Evolutionary conservation across 1,140 invertebrate species (phyloP), one percentile per base, ranked within the genome.

Genomic region (Temnothorax nylanderi): DNA sequence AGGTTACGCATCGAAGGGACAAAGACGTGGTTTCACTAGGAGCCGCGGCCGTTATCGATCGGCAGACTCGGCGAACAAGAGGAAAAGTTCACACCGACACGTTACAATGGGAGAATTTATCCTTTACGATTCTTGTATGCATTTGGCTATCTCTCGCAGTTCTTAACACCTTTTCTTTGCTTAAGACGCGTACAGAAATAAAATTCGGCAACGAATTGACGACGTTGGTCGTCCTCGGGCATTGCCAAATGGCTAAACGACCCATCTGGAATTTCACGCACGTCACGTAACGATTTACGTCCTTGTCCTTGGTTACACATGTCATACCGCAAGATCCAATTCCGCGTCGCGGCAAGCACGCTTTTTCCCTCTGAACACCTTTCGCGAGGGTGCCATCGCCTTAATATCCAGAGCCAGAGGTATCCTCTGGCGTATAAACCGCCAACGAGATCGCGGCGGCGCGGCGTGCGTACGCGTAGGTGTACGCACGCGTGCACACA

Each of bases 1-100:
- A 92, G 91, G 90, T 89, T 87, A 81, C 84, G 62, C 76, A 49
- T 87, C 76, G 78, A 58, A 54, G 76, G 75, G 88, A 75, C 65
- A 81, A 88, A 89, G 75, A 77, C 81, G 54, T 26, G 78, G 49
- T 64, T 74, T 87, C 58, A 58, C 72, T 85, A 76, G 54, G 13
- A 64, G 32, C 21, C 41, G 65, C 1, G 51, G 26, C 21, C 75
- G 76, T 84, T 78, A 74, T 49, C 69, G 62, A 58, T 58, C 81
- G 26, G 26, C 56, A 58, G 41, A 13, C 34, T 62, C 41, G 44
- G 26, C 34, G 26, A 58, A 44, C 62, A 47, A 80, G 62, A 37
- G 44, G 47, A 49, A 77, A 32, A 75, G 65, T 69, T 69, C 6
- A 32, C 41, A 26, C 10, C 65, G 18, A 26, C n/a, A 26, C 11